Evolutionary conservation across 2,113 vertebrate genomes (phyloP).

Genomic region (Beaufortia kweichowensis): DNA sequence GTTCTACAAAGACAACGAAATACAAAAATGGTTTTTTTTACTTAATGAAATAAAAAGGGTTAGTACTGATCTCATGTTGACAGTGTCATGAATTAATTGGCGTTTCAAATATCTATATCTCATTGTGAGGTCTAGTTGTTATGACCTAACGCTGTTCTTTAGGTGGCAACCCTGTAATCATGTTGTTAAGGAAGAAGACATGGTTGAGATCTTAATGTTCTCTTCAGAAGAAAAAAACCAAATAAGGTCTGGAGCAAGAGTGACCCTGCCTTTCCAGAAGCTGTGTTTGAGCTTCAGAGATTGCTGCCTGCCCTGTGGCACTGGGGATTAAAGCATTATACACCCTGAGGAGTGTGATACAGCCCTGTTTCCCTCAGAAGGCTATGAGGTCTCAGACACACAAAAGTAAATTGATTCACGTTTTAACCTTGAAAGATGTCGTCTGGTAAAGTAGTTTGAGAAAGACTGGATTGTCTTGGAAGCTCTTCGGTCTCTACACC

Average conservation of each 20-base stretch:
- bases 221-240: slow-evolving; percentile 53
- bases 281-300: slow-evolving; percentile 53
- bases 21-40: no score
- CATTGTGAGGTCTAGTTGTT: not conserved
- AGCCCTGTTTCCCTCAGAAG: not conserved
- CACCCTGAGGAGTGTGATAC: slow-evolving; percentile 30
- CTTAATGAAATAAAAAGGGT: no score
- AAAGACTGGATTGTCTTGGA: not conserved
- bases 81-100: no score
- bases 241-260: slow-evolving; percentile 64
- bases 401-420: not conserved
- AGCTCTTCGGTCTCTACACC: slow-evolving; percentile 11
- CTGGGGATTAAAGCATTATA: slow-evolving; percentile 63
- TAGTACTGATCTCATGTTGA: no score
- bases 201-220: slow-evolving; percentile 53
- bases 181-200: slow-evolving; percentile 59
- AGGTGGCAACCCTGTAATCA: slow-evolving; percentile 54
- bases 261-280: not conserved
- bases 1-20: no score
- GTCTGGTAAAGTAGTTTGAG: not conserved
- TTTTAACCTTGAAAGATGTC: slow-evolving; percentile 39
- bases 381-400: not conserved
- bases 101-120: not conserved
- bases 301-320: slow-evolving; percentile 54
- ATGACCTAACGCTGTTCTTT: not conserved